phyloP scores from a whole-genome alignment of 2,888 invertebrate species.

The Dromius quadrimaculatus region DNA sequence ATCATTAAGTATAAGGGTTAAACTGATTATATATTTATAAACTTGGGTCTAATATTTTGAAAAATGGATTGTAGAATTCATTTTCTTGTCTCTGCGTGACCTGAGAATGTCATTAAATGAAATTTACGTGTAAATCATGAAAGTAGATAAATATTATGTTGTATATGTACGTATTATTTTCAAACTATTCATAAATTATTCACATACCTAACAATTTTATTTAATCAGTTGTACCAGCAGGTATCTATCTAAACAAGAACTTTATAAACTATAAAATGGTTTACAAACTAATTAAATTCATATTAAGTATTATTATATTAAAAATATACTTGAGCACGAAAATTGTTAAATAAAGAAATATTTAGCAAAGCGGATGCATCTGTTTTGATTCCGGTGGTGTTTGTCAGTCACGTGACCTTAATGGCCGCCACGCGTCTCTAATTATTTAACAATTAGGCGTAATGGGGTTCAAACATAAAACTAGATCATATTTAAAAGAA shows the following conservation, averaged over 20 bases:
- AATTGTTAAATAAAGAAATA: no score
- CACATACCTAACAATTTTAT: conserved; percentile 40
- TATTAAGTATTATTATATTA: no score
- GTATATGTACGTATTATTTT: conserved; percentile 39
- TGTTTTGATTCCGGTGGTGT: conserved; percentile 9
- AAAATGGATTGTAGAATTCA: conserved; percentile 1
- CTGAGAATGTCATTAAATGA: conserved; percentile 42
- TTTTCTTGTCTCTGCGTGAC: conserved; percentile 38
- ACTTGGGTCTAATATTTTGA: conserved; percentile 13
- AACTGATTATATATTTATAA: no score
- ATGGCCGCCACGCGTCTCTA: conserved; percentile 13
- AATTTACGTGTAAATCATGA: conserved; percentile 44
- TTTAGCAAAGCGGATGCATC: conserved; percentile 20
- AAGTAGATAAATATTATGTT: conserved; percentile 47
- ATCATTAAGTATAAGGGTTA: no score
- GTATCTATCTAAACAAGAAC: no score
- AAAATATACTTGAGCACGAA: no score
- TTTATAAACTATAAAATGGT: no score
- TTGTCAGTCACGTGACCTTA: conserved; percentile 27
- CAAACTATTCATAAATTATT: conserved; percentile 26
- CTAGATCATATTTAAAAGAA: no score
- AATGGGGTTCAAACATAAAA: no score
- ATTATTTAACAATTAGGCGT: conserved; percentile 26
- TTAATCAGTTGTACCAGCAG: conserved; percentile 36
- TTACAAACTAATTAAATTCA: no score